Evolutionary conservation across 2,888 invertebrate species (phyloP), one percentile per base, ranked within the genome.

Genomic region (Boloria selene): DNA sequence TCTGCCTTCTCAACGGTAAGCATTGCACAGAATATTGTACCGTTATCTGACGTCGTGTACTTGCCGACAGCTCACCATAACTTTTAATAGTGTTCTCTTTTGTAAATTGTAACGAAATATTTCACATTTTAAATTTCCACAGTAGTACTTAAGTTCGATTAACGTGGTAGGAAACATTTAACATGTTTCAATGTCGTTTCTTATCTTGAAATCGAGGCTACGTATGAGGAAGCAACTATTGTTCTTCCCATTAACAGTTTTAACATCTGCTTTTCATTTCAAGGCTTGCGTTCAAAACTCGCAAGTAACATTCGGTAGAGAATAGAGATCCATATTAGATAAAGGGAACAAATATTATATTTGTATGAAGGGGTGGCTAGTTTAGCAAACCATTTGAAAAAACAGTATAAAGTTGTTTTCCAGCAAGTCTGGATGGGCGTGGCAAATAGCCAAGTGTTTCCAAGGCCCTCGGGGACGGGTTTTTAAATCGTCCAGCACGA

Each of bases 191-290:
- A 86, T 88, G 87, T 82, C 87, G 86, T 79, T 70, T 65, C 70
- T 68, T 86, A 86, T 84, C 84, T 83, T 82, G 85, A 84, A 86
- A 83, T 83, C 84, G 78, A 75, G 73, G 82, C 84, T 87, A 86
- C 88, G 89, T 87, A 88, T 82, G 85, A 88, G 89, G 89, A 89
- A 89, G 80, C 53, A 80, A 79, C 81, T 84, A 86, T 86, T 87
- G 83, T 86, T 84, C 79, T 60, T 76, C 81, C 80, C 81, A 83
- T 84, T 83, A 83, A 76, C 74, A 75, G 75, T 75, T 75, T 77
- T 75, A 54, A 81, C 83, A 84, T 81, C 82, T 86, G 83, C 79
- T 77, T 80, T 82, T 84, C 83, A 81, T 84, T 82, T 76, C 68
- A 76, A 68, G 70, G 69, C 67, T 66, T 67, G 65, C 55, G n/a